Conservation (phyloP, 2,797 vertebrate genomes). For the Catamblyrhynchus diadema region DNA sequence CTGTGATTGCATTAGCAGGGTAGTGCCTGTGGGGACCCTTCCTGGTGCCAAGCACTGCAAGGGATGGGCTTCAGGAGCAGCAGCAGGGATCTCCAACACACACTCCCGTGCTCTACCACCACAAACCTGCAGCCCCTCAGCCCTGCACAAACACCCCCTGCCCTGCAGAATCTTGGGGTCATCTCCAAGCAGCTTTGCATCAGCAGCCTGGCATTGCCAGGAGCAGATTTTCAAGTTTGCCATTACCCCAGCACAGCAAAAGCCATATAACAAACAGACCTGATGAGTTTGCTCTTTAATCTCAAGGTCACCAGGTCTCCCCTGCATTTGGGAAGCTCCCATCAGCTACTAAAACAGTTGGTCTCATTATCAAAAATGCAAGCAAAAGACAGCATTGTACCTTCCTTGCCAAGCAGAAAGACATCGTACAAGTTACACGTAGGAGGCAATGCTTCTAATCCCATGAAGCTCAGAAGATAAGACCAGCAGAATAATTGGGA, state of each 20-base stretch:
- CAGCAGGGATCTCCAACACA: background rate
- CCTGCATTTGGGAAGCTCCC: background rate
- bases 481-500: background rate
- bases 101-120: background rate
- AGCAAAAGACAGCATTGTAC: background rate
- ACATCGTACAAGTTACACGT: background rate
- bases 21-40: rapidly evolving
- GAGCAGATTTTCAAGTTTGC: background rate
- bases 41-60: background rate
- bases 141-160: background rate
- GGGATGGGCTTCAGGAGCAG: background rate
- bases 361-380: background rate
- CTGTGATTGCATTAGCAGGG: background rate
- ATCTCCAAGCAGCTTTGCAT: background rate
- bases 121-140: background rate
- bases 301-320: background rate
- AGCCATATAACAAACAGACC: background rate
- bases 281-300: background rate
- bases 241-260: background rate
- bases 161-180: background rate
- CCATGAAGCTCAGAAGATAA: background rate
- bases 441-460: background rate
- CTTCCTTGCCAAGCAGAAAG: background rate
- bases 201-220: background rate
- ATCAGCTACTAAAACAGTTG: background rate